Conservation (phyloP, 2,888 invertebrate genomes). For the Hemicrepidius hirtus region DNA sequence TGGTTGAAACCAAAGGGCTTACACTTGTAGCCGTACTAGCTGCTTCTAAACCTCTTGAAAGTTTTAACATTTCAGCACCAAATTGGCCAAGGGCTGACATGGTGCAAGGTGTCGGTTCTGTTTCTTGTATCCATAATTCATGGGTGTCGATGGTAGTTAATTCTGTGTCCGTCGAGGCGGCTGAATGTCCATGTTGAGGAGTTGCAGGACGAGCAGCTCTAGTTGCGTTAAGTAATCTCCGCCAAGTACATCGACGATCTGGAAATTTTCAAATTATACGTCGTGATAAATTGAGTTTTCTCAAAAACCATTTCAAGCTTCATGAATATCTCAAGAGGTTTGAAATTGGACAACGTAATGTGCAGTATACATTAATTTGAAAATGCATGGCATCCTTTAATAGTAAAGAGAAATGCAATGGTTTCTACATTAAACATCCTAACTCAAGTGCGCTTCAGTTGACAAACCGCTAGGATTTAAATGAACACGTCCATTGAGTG, state of each 20-base stretch:
- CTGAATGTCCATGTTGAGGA: slow-evolving; percentile 81
- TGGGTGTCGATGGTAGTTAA: slow-evolving; percentile 88
- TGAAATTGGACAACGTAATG: too few relatives aligned
- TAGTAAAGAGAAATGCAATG: neutral
- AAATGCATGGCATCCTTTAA: too few relatives aligned
- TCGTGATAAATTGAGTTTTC: too few relatives aligned
- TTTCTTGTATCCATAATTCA: slow-evolving; percentile 84
- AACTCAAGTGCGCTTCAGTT: slow-evolving; percentile 13
- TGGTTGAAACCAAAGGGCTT: slow-evolving; percentile 38
- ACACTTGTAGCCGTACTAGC: slow-evolving; percentile 70
- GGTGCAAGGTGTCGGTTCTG: slow-evolving; percentile 85
- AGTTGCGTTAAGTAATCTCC: slow-evolving; percentile 77
- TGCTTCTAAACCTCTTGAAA: slow-evolving; percentile 87
- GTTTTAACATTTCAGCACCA: slow-evolving; percentile 89
- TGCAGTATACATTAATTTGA: too few relatives aligned
- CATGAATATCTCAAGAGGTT: too few relatives aligned
- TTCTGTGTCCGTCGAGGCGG: slow-evolving; percentile 89
- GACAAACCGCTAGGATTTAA: slow-evolving; percentile 21
- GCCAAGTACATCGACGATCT: slow-evolving; percentile 88
- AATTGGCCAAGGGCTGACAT: slow-evolving; percentile 91
- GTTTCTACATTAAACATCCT: neutral
- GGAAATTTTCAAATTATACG: slow-evolving; percentile 40
- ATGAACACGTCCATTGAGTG: slow-evolving; percentile 21
- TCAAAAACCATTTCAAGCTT: too few relatives aligned
- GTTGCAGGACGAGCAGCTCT: slow-evolving; percentile 57